Evolutionary conservation across 1,140 invertebrate species (phyloP), one percentile per base, ranked within the genome.

Genomic region (Spodoptera frugiperda): DNA sequence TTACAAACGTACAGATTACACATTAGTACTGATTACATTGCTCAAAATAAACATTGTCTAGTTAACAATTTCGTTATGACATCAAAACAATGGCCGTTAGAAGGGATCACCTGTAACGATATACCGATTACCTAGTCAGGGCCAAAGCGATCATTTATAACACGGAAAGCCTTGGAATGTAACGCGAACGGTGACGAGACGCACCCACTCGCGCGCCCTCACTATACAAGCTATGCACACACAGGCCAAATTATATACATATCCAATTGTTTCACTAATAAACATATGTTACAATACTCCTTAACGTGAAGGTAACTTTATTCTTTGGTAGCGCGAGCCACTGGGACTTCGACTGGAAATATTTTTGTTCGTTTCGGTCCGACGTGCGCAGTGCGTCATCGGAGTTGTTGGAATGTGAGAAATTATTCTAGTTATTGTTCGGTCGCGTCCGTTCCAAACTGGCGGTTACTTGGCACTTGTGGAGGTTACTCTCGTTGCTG

Each of bases 271-370:
- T 87, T 88, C 54, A 48, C 71, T 73, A 73, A 61, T 73, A 73
- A 90, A 87, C 81, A 87, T 93, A 91, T 89, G 84, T 85, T 90
- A 93, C 89, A 92, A 87, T 87, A 91, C 82, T 87, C 83, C 89
- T 90, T 91, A 92, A 86, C 80, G 86, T 88, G 90, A 91, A 89
- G 91, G 91, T 93, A 93, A 93, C 91, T 90, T 88, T 88, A 92
- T 84, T 93, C 91, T 93, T 93, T 93, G 91, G 91, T 93, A 91
- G 91, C 89, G 87, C 89, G 90, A 89, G 87, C 86, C 87, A 82
- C 84, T 80, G 76, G 84, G 84, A 83, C 79, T 70, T 61, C 25
- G 77, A 49, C 63, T 79, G 79, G 73, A 79, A 80, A 82, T 77
- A 21, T 55, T 68, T 78, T 82, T 85, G 82, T 82, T 85, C 80